A percentile compares a stretch with the other conserved stretches of the same genome.
Evolutionary conservation across 2,797 vertebrate genomes (phyloP).

Genomic region (Pristis pectinata): DNA sequence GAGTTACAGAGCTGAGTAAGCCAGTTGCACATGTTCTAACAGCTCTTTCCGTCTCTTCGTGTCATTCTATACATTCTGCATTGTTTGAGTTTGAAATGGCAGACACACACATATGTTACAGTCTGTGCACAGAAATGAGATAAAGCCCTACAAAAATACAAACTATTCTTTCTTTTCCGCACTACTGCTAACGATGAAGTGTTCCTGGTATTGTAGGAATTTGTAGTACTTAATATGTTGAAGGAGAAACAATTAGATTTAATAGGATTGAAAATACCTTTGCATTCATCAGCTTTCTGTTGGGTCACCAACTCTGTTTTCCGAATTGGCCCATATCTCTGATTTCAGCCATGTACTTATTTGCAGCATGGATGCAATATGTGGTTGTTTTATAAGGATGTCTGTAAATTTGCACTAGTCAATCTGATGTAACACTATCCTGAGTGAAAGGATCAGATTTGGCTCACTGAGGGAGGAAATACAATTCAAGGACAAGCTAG

Average conservation of each 20-base stretch:
- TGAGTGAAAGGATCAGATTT: background rate
- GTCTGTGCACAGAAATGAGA: background rate
- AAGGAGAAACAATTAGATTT: background rate
- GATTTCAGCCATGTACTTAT: background rate
- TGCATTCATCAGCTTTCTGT: background rate
- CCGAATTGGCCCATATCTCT: background rate
- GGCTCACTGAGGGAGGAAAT: background rate
- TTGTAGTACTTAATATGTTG: background rate
- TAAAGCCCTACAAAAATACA: background rate
- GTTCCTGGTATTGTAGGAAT: background rate
- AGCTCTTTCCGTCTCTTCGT: no score
- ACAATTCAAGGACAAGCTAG: background rate
- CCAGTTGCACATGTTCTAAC: no score
- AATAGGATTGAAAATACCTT: background rate
- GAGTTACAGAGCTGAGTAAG: no score
- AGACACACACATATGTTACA: no score
- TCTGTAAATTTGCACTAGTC: background rate
- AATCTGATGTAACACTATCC: background rate
- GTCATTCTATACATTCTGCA: no score
- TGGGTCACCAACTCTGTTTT: background rate
- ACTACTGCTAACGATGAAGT: background rate
- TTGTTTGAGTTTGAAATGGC: no score
- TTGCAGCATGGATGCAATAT: background rate
- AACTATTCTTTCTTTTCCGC: background rate
- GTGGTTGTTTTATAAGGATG: background rate